Percentiles rank a stretch among this genome's conserved stretches.
Evolutionary conservation across 2,888 invertebrate species (phyloP).

Genomic region (Pardosa pseudoannulata): DNA sequence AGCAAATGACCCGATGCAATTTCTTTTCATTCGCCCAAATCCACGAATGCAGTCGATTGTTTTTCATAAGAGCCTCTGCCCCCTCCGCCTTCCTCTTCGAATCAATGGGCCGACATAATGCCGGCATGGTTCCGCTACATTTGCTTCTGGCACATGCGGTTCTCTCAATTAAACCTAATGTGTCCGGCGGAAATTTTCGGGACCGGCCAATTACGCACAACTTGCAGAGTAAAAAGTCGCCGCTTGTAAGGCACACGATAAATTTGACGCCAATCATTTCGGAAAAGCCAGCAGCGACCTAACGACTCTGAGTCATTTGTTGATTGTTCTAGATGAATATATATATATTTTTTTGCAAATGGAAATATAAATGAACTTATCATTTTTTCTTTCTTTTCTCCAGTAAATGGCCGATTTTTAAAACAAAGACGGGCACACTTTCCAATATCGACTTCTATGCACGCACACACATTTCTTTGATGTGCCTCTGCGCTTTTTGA

Average conservation of each 20-base stretch:
- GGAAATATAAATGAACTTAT: too few relatives aligned
- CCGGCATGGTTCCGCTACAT: background rate
- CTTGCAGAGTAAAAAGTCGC: background rate
- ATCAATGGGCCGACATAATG: conserved; percentile 3
- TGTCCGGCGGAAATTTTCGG: conserved; percentile 34
- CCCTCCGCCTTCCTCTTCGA: background rate
- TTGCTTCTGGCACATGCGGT: conserved; percentile 29
- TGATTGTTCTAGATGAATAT: conserved; percentile 20
- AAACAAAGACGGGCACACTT: too few relatives aligned
- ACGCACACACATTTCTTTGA: too few relatives aligned
- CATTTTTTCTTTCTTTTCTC: too few relatives aligned
- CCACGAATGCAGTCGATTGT: background rate
- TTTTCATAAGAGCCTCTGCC: too few relatives aligned
- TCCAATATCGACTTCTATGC: too few relatives aligned
- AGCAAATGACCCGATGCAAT: background rate
- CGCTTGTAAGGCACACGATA: background rate
- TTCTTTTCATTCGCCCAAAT: background rate
- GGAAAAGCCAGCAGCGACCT: conserved; percentile 11
- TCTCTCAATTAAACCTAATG: conserved; percentile 67
- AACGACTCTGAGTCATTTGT: conserved; percentile 29
- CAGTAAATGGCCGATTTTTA: too few relatives aligned
- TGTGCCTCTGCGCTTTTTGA: too few relatives aligned
- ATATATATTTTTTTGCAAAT: too few relatives aligned
- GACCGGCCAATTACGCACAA: background rate
- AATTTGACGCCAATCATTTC: background rate